Evolutionary conservation across 2,888 invertebrate genomes (phyloP).

Genomic region (Agrenia bidenticulata): DNA sequence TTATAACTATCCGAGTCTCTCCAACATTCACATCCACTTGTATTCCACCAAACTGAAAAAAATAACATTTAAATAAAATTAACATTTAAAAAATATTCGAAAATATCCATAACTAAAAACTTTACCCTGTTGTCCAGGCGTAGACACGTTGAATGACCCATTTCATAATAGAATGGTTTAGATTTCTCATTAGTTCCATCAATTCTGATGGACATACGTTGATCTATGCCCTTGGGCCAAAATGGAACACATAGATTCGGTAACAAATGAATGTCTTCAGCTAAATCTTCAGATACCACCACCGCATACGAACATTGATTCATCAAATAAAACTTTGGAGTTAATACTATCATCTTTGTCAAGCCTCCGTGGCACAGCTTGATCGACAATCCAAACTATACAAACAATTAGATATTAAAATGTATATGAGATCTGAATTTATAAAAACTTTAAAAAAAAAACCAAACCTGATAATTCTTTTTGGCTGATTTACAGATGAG

Average conservation of each 20-base stretch:
- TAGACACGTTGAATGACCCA: slow-evolving; percentile 78
- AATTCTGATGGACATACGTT: slow-evolving; percentile 60
- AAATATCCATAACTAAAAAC: slow-evolving; percentile 21
- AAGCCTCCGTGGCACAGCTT: slow-evolving; percentile 85
- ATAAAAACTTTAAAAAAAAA: background rate
- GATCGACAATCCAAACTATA: slow-evolving; percentile 89
- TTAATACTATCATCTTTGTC: slow-evolving; percentile 93
- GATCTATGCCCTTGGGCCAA: slow-evolving; percentile 68
- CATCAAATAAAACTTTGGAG: slow-evolving; percentile 87
- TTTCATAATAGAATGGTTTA: slow-evolving; percentile 79
- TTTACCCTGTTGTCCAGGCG: slow-evolving; percentile 74
- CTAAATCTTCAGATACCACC: slow-evolving; percentile 76
- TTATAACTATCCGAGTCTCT: slow-evolving; percentile 86
- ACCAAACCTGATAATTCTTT: slow-evolving; percentile 65
- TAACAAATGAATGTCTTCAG: slow-evolving; percentile 66
- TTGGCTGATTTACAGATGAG: slow-evolving; percentile 72
- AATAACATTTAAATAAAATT: slow-evolving; percentile 35
- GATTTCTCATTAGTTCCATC: slow-evolving; percentile 70
- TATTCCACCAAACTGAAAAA: slow-evolving; percentile 73
- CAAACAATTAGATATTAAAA: slow-evolving; percentile 38
- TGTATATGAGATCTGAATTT: background rate
- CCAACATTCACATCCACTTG: slow-evolving; percentile 86
- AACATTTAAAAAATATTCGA: background rate
- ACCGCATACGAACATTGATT: slow-evolving; percentile 79
- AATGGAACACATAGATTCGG: slow-evolving; percentile 71